Conservation (phyloP, 2,888 invertebrate species). For the Synanthedon tipuliformis region DNA sequence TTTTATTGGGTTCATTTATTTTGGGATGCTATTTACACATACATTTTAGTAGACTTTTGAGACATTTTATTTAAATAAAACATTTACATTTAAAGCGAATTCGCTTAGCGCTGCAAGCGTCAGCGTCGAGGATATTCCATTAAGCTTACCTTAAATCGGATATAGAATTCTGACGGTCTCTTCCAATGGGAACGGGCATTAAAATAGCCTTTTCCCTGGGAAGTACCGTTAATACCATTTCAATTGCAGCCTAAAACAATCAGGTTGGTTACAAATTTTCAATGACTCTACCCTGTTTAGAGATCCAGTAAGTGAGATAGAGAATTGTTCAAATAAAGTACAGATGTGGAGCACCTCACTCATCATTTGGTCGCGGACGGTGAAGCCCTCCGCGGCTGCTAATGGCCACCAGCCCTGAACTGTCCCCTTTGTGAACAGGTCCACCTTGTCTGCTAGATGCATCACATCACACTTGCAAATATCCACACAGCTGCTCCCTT, state of each 20-base stretch:
- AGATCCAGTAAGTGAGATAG: no score
- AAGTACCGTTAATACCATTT: conserved; percentile 74
- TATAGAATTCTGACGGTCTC: conserved; percentile 72
- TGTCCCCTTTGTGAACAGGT: conserved; percentile 72
- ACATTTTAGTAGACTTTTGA: no score
- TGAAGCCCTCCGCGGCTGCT: conserved; percentile 3
- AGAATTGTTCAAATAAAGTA: not conserved
- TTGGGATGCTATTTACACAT: no score
- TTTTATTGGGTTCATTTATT: no score
- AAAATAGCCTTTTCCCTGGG: conserved; percentile 69
- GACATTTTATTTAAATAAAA: no score
- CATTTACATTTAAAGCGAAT: no score
- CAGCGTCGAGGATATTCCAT: no score
- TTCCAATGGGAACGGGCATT: conserved; percentile 74
- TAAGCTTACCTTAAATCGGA: conserved; percentile 71
- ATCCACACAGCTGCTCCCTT: conserved; percentile 58
- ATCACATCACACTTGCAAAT: conserved; percentile 53
- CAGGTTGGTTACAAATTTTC: conserved; percentile 3
- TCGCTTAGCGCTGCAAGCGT: no score
- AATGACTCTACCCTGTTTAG: not conserved
- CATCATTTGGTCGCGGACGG: not conserved
- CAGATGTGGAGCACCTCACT: no score
- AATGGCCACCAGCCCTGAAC: conserved; percentile 80
- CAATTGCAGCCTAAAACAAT: conserved; percentile 73
- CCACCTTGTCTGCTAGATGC: conserved; percentile 60